phyloP scores from a whole-genome alignment of 2,888 invertebrate species.

The Abscondita cerata region DNA sequence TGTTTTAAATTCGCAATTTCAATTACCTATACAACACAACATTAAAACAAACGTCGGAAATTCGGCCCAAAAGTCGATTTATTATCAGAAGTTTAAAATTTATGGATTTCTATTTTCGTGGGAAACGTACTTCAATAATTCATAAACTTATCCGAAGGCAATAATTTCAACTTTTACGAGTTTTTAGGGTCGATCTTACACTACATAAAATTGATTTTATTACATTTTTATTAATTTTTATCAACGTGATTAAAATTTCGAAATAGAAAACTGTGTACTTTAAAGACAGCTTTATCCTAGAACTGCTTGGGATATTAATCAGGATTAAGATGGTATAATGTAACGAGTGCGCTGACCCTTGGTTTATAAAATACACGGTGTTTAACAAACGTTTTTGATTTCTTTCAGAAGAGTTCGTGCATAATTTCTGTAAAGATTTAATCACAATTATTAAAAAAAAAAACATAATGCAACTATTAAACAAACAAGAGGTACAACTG shows the following conservation, averaged over 20 bases:
- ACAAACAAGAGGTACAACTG: conserved; percentile 5
- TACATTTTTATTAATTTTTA: conserved; percentile 3
- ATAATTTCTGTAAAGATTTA: no score
- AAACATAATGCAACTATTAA: not conserved
- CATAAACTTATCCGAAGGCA: not conserved
- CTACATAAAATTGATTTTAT: conserved; percentile 1
- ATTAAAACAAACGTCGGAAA: no score
- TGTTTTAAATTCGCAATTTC: no score
- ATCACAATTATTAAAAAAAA: no score
- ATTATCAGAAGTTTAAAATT: conserved; percentile 6
- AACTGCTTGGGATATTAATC: conserved; percentile 1
- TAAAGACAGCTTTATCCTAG: not conserved
- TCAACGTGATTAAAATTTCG: not conserved
- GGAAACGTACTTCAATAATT: not conserved
- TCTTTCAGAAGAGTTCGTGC: no score
- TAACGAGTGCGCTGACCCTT: not conserved
- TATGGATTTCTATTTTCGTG: not conserved
- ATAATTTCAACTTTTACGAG: no score
- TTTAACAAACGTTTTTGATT: no score
- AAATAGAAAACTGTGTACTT: not conserved
- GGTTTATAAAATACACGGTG: not conserved
- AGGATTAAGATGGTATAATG: not conserved
- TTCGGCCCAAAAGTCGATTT: not conserved
- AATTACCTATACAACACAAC: no score
- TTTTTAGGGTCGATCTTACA: no score